Evolutionary conservation across 1,140 invertebrate species (phyloP), one percentile per base, ranked within the genome.

Genomic region (Anastrepha ludens): DNA sequence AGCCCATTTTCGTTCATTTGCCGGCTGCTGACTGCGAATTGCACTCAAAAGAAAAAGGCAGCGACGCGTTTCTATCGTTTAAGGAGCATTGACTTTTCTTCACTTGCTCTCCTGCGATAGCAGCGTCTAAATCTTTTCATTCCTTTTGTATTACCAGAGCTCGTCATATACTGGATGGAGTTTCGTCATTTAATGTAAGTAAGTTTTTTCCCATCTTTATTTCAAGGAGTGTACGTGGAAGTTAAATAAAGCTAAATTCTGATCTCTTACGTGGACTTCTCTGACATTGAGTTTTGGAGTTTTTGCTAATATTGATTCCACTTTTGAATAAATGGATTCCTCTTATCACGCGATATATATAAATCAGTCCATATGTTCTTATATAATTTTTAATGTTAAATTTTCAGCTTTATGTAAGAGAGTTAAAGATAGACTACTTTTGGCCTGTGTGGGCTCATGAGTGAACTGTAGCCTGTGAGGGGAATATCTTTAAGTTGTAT

Each of bases 21-120:
- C 29, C 74, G 47, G 7, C 74, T 81, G 47, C 17, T 20, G 74
- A 58, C 74, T 81, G 74, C 74, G 11, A 81, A 81, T 47, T 55
- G 74, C 47, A 81, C 47, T 81, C 74, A 47, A 41, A 70, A 7
- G 44, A 47, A 3, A 11, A 20, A 58, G 50, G 47, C 47, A 29
- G 74, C 74, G 29, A 29, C 29, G 47, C 74, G 9, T 58, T 81
- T 81, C n/a, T 81, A 81, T 20, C 74, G 55, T 55, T 20, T 81
- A 81, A 55, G 74, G 74, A 55, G 47, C 74, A 81, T 81, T 81
- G 74, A 81, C 74, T 81, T 81, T 81, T 81, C 39, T 81, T 3
- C 74, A 81, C 47, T 81, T 81, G 1, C 39, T 29, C 3, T 78
- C 15, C 70, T 50, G 41, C 39, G 15, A 0, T 20, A 6, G n/a